These are phyloP conservation scores for Anastatus disparis DNA, from an alignment of 1,140 invertebrate genomes.

Conservation along the genomic window DNA sequence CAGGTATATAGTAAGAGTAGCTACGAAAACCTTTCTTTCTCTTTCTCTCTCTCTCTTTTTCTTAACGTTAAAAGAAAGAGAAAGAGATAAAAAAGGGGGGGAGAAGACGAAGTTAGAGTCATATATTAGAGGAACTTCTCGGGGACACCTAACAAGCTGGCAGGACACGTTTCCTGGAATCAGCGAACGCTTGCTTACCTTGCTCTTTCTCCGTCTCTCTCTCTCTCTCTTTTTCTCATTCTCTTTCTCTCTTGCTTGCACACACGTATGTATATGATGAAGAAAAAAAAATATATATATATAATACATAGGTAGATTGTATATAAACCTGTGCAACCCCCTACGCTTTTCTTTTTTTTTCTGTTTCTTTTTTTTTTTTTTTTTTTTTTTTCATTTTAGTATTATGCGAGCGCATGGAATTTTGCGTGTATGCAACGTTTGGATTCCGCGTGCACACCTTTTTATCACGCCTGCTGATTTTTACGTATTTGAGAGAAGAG, in stretches of 20 bases:
- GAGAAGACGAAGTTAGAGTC: slow-evolving; percentile 47
- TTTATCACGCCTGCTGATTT: too few species aligned
- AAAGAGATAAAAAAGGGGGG: slow-evolving; percentile 2
- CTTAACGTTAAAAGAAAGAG: background rate
- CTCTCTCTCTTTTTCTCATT: slow-evolving; percentile 6
- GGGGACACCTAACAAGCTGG: slow-evolving; percentile 64
- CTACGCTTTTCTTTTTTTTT: background rate
- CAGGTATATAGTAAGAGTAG: too few species aligned
- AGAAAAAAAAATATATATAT: background rate
- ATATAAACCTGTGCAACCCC: slow-evolving; percentile 1
- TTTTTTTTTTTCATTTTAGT: too few species aligned
- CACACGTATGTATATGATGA: background rate
- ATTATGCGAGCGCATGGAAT: too few species aligned
- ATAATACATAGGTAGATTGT: too few species aligned
- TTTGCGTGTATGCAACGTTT: too few species aligned
- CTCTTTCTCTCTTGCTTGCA: background rate
- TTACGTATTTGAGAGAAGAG: too few species aligned
- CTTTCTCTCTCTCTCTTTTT: slow-evolving; percentile 1
- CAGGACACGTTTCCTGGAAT: slow-evolving; percentile 64
- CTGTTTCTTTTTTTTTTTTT: too few species aligned
- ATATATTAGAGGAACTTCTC: slow-evolving; percentile 62
- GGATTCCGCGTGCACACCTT: too few species aligned
- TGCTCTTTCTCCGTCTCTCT: background rate
- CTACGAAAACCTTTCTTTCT: too few species aligned
- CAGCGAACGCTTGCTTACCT: slow-evolving; percentile 41